Evolutionary conservation across 2,797 vertebrate species (phyloP).

Genomic region (Triplophysa yarkandensis): DNA sequence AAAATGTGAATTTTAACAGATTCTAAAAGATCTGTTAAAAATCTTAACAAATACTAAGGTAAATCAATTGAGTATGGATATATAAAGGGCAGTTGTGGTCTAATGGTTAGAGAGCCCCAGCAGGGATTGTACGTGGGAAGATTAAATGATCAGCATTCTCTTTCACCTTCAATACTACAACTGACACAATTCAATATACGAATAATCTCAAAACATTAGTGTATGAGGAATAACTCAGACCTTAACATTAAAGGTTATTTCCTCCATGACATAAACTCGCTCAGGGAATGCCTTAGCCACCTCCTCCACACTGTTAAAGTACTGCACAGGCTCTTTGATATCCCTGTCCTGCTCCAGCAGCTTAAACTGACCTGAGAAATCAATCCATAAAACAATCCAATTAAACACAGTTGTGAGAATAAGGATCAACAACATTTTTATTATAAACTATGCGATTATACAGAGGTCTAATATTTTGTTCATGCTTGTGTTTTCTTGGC

Average conservation of each 20-base stretch:
- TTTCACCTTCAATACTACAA: too few species aligned
- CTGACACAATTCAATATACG: too few species aligned
- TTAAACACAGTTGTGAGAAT: neutral
- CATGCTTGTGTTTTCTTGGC: neutral
- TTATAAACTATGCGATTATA: neutral
- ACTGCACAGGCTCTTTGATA: constrained; percentile 97
- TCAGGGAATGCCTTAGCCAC: constrained; percentile 99
- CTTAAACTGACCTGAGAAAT: constrained; percentile 96
- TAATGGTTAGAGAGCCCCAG: too few species aligned
- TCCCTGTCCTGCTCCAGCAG: constrained; percentile 98
- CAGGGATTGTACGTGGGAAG: too few species aligned
- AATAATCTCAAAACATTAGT: neutral
- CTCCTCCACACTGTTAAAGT: constrained; percentile 98
- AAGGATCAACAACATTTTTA: neutral
- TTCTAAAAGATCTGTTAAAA: neutral
- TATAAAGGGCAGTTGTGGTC: too few species aligned
- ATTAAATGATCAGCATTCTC: too few species aligned
- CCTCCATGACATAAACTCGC: constrained; percentile 99
- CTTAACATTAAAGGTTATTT: constrained; percentile 99
- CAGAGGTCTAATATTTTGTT: neutral
- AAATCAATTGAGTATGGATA: too few species aligned
- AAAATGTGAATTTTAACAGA: neutral
- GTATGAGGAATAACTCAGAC: constrained; percentile 65
- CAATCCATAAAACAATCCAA: constrained; percentile 60
- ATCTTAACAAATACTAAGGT: too few species aligned